Conservation (phyloP, 1,140 invertebrate genomes). For the Neodiprion lecontei region DNA sequence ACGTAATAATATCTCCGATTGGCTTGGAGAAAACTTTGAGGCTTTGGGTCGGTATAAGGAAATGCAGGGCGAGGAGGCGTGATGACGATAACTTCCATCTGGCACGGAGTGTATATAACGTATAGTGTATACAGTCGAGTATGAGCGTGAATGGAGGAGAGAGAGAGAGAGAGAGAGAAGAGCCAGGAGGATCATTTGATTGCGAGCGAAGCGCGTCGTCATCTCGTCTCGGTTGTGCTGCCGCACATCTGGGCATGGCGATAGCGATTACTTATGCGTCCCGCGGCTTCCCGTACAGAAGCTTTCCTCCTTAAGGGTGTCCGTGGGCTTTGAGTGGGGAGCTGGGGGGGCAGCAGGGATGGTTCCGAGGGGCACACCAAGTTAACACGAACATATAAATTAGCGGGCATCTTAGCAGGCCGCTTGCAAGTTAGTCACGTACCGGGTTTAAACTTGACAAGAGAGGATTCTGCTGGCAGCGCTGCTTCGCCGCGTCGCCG, state of each 20-base stretch:
- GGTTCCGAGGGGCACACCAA: conserved; percentile 27
- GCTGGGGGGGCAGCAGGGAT: conserved; percentile 31
- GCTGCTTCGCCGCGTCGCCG: neutral
- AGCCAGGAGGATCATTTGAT: neutral
- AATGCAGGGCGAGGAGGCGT: no score
- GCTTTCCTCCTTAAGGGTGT: conserved; percentile 9
- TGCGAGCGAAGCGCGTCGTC: neutral
- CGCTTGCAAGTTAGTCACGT: conserved; percentile 63
- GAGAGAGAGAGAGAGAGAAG: no score
- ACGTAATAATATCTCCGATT: no score
- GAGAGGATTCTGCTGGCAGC: conserved; percentile 42
- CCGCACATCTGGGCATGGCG: conserved; percentile 10
- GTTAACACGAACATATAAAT: conserved; percentile 63
- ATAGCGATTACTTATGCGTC: conserved; percentile 20
- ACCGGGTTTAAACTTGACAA: conserved; percentile 62
- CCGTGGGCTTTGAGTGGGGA: neutral
- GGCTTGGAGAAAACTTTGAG: no score
- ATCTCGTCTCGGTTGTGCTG: neutral
- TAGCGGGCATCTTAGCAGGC: conserved; percentile 63
- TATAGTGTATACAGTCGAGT: no score
- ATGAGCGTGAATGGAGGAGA: no score
- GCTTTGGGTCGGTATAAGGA: no score
- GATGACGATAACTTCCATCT: neutral
- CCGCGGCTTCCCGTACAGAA: conserved; percentile 6
- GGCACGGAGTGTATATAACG: no score